phyloP scores from a whole-genome alignment of 2,113 vertebrate species.

The Cheilinus undulatus region DNA sequence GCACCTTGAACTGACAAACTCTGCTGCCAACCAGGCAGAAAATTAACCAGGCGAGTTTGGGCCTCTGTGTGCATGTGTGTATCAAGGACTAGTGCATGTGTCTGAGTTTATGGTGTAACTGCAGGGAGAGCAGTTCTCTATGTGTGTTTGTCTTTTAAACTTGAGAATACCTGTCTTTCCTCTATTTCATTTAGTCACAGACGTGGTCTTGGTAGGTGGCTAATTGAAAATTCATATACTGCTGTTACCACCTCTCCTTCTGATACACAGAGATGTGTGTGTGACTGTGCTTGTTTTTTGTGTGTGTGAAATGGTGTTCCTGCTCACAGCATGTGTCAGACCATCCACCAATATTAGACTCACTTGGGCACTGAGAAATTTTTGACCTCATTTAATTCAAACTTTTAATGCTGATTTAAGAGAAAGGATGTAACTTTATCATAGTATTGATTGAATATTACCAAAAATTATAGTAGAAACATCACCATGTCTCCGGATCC shows the following conservation, averaged over 20 bases:
- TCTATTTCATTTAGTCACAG: constrained; percentile 68
- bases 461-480: too few relatives aligned
- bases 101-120: background rate
- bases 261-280: constrained; percentile 15
- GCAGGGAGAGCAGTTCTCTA: background rate
- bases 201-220: constrained; percentile 74
- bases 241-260: constrained; percentile 59
- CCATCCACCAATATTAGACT: constrained; percentile 37
- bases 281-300: background rate
- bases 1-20: constrained; percentile 67
- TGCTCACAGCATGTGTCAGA: constrained; percentile 48
- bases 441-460: too few relatives aligned
- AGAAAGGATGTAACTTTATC: background rate
- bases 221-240: constrained; percentile 75
- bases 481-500: too few relatives aligned
- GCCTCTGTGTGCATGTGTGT: constrained; percentile 27
- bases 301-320: constrained; percentile 36
- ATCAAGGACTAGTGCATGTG: constrained; percentile 5
- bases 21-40: constrained; percentile 61
- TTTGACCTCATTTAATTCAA: constrained; percentile 52
- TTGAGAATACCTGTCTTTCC: constrained; percentile 57
- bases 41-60: constrained; percentile 67
- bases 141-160: constrained; percentile 13
- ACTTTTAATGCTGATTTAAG: background rate
- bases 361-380: constrained; percentile 1